Base-by-base conservation (phyloP, 2,113 vertebrate genomes). In the Podarcis cretensis region DNA sequence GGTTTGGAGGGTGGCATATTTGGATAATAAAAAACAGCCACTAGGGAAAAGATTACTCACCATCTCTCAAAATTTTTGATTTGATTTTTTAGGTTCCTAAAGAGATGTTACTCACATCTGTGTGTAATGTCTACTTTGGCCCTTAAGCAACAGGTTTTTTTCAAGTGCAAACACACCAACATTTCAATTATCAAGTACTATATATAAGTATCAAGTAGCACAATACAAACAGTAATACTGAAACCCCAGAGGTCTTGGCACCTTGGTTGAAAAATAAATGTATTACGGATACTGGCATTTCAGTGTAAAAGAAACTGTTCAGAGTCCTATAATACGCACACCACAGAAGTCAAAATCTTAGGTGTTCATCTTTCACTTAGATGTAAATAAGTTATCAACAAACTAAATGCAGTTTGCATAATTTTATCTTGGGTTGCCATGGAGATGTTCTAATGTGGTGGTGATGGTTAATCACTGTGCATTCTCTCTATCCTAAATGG, bases 341-440 rank as follows among this genome's bases (percentile, higher is more conserved):
- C 7, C 12, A 66, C 27, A 85, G 18, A 43, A 80, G 68, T 90
- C 93, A 84, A 90, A 81, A 54, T 30, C 82, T 65, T 71, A 54
- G 48, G 9, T 79, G 35, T 59, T 37, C 89, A 89, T 91, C 84
- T 83, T 83, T 73, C 35, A 63, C 65, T 84, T 82, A 89, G 81
- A 65, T 20, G 89, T 92, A 85, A 91, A 88, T 90, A 87, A 90
- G 85, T n/a, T 83, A 88, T 63, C 73, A 69, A 66, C 73, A 91
- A 91, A 30, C 79, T 79, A 90, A 94, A 92, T 90, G 74, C 82
- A 90, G 84, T 3, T 65, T 90, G 86, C 92, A 83, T 89, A 95
- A 93, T 84, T 89, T 86, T n/a, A 93, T 81, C n/a, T 84, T 89
- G 75, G 63, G 91, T 95, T 93, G 89, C 94, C 91, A 93, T 88